Conservation (phyloP, 1,140 invertebrate species). For the Brachionus rotundiformis region DNA sequence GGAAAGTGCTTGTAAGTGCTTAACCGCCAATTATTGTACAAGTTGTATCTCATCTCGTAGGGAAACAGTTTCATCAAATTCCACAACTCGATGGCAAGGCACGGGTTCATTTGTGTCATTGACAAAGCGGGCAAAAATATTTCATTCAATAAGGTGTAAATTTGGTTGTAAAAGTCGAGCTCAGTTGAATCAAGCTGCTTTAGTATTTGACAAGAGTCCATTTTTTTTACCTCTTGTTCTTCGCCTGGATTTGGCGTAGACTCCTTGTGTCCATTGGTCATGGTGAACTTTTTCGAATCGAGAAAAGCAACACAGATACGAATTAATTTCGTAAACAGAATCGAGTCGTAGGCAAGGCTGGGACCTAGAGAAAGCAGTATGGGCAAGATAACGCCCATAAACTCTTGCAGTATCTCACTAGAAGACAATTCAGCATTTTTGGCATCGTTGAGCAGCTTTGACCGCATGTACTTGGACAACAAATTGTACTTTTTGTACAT, state of each 20-base stretch:
- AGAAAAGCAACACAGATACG: constrained; percentile 46
- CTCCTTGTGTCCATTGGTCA: constrained; percentile 26
- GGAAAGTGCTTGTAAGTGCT: constrained; percentile 80
- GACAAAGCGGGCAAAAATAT: constrained; percentile 84
- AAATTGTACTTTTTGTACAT: constrained; percentile 76
- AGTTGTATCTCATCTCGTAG: constrained; percentile 82
- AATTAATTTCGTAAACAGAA: constrained; percentile 52
- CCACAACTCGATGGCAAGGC: constrained; percentile 93
- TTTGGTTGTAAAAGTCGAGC: constrained; percentile 49
- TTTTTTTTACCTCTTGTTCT: constrained; percentile 1
- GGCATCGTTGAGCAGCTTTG: background rate
- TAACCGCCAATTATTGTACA: constrained; percentile 92
- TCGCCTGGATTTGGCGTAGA: background rate
- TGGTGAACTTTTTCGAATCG: constrained; percentile 28
- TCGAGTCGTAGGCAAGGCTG: constrained; percentile 34
- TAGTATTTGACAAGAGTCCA: constrained; percentile 3
- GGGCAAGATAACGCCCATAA: constrained; percentile 6
- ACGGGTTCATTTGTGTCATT: constrained; percentile 88
- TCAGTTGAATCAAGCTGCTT: background rate
- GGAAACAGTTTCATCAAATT: constrained; percentile 84
- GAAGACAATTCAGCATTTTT: background rate
- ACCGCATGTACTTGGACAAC: constrained; percentile 41
- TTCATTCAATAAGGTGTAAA: constrained; percentile 72
- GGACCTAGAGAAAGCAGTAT: constrained; percentile 2
- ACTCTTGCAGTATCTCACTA: background rate